Base-by-base conservation (phyloP, 2,888 invertebrate genomes). In the Drosophila formosana region DNA sequence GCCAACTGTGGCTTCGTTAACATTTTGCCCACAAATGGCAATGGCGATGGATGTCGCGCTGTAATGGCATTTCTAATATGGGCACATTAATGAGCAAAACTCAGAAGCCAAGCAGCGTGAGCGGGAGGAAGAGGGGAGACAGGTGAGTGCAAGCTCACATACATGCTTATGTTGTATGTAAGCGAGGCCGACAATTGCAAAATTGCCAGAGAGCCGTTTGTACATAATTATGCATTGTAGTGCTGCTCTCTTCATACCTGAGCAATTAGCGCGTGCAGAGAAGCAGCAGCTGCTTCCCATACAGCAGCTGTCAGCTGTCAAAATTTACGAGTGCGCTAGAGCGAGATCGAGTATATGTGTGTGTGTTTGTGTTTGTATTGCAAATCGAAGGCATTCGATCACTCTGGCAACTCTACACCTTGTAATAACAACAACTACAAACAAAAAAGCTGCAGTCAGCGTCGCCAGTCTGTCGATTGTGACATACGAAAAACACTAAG, bases 1-100 rank as follows among this genome's bases (percentile, higher is more conserved):
- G 53, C 45, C 67, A 63, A 73, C 63, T 63, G 65, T 52, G 69
- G 69, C 69, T 62, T 69, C 71, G 83, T 72, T 82, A 73, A 66
- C 87, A 88, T 79, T 72, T 75, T 76, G 76, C 75, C 89, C 86
- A 62, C 84, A 86, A 87, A 89, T 86, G 88, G 80, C 80, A 62
- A 75, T 66, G 66, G 71, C 87, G 70, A 69, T 72, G 72, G 65
- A 75, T 81, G 67, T 72, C 68, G 70, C 78, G 62, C 60, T 72
- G 71, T 64, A 68, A 78, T 72, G 79, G 76, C 76, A 87, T 85
- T 64, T 64, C 57, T 64, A 64, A 64, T 64, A 82, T 87, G 82
- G 75, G 65, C 73, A 78, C 87, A 86, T 88, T 80, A 83, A 80
- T 80, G 82, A 80, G 72, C 57, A 60, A 13, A 73, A 37, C 37